phyloP scores from a whole-genome alignment of 2,113 vertebrate genomes.

The Solenodon paradoxus region DNA sequence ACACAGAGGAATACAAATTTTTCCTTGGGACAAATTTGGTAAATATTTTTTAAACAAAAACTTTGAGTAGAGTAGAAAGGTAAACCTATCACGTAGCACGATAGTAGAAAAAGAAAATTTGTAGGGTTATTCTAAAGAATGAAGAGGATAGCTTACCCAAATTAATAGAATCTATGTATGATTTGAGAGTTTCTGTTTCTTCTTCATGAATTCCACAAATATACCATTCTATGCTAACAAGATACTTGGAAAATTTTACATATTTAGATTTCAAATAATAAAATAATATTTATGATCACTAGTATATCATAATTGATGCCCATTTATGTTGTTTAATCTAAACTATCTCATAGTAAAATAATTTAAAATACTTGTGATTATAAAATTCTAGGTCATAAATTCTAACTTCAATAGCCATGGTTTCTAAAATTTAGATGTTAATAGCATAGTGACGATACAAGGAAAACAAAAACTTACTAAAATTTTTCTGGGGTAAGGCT shows the following conservation, averaged over 20 bases:
- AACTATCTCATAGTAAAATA: background rate
- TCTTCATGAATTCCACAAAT: background rate
- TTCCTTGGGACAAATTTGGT: background rate
- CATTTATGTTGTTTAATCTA: background rate
- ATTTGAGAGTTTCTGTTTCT: background rate
- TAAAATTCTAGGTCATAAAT: background rate
- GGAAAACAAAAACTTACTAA: background rate
- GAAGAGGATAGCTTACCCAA: background rate
- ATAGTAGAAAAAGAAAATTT: background rate
- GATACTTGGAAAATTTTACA: background rate
- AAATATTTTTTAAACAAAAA: conserved; percentile 28
- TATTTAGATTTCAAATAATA: background rate
- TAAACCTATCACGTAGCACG: background rate
- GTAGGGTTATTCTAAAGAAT: background rate
- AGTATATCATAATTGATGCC: background rate
- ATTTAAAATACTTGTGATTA: background rate
- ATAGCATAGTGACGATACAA: background rate
- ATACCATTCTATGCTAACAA: background rate
- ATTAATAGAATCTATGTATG: background rate
- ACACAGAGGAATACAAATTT: background rate
- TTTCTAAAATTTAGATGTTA: background rate
- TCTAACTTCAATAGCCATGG: background rate
- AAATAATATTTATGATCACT: background rate
- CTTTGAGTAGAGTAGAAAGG: background rate
- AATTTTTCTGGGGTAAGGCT: conserved; percentile 41